Conservation (phyloP, 1,140 invertebrate species). For the Dinoponera quadriceps region DNA sequence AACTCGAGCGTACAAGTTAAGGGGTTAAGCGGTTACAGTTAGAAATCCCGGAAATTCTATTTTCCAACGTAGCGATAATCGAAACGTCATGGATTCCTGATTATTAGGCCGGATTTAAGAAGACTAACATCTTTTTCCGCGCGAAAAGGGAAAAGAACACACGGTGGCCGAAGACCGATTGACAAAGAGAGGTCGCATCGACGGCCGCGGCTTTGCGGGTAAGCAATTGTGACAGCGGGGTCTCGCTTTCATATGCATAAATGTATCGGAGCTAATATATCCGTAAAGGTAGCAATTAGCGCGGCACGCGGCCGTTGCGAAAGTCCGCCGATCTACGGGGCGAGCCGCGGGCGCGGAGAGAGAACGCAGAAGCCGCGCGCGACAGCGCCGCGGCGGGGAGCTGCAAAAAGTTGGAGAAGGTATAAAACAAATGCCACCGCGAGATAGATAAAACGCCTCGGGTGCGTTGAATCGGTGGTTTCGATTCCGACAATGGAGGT, state of each 20-base stretch:
- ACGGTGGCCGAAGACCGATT: background rate
- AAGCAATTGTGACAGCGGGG: constrained; percentile 39
- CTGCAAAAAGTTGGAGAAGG: background rate
- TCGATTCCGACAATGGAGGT: constrained; percentile 57
- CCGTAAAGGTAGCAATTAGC: constrained; percentile 57
- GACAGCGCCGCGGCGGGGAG: background rate
- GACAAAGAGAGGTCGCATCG: constrained; percentile 2
- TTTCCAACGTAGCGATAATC: no score
- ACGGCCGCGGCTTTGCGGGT: background rate
- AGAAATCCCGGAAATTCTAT: no score
- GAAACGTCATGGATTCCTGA: no score
- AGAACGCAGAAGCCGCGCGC: constrained; percentile 20
- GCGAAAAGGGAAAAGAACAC: no score
- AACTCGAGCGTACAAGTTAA: no score
- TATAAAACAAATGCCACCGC: constrained; percentile 30
- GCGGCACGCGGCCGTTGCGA: constrained; percentile 53
- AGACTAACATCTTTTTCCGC: no score
- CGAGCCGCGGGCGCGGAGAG: background rate
- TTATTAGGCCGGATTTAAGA: no score
- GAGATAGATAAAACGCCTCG: constrained; percentile 62
- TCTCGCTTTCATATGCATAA: constrained; percentile 49
- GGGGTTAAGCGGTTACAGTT: no score
- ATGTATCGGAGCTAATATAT: constrained; percentile 55
- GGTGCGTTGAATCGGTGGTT: constrained; percentile 51
- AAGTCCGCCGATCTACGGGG: constrained; percentile 14